Conservation (phyloP, 2,888 invertebrate genomes). For the Aplocera efformata region DNA sequence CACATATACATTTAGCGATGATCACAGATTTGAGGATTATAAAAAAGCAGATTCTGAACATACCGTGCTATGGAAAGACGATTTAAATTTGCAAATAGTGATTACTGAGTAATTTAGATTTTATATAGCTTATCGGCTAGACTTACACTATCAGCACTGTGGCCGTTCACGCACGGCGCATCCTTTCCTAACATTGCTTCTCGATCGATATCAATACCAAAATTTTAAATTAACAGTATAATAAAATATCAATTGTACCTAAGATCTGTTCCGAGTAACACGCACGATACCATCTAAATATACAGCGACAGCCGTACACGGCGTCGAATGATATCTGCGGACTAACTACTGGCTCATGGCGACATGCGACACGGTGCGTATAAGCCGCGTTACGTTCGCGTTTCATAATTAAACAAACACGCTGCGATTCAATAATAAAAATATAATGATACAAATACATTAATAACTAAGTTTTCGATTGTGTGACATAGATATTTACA, state of each 20-base stretch:
- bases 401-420: slow-evolving; percentile 69
- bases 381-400: slow-evolving; percentile 35
- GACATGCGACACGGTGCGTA: slow-evolving; percentile 34
- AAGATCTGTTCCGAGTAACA: slow-evolving; percentile 77
- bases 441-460: slow-evolving; percentile 80
- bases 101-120: slow-evolving; percentile 78
- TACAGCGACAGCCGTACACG: slow-evolving; percentile 52
- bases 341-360: slow-evolving; percentile 51
- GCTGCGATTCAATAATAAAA: slow-evolving; percentile 79
- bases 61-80: slow-evolving; percentile 77
- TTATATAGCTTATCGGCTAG: slow-evolving; percentile 74
- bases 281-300: slow-evolving; percentile 68
- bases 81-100: slow-evolving; percentile 75
- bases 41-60: slow-evolving; percentile 78
- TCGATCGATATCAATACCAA: slow-evolving; percentile 76
- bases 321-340: slow-evolving; percentile 43
- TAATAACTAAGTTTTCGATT: slow-evolving; percentile 77
- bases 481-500: slow-evolving; percentile 80
- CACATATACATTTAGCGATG: slow-evolving; percentile 76
- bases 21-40: slow-evolving; percentile 79
- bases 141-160: slow-evolving; percentile 75
- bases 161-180: slow-evolving; percentile 59
- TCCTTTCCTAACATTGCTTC: slow-evolving; percentile 73
- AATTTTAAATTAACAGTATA: slow-evolving; percentile 77
- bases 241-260: slow-evolving; percentile 80